Conservation (phyloP, 2,113 vertebrate species). For the Oreochromis aureus region DNA sequence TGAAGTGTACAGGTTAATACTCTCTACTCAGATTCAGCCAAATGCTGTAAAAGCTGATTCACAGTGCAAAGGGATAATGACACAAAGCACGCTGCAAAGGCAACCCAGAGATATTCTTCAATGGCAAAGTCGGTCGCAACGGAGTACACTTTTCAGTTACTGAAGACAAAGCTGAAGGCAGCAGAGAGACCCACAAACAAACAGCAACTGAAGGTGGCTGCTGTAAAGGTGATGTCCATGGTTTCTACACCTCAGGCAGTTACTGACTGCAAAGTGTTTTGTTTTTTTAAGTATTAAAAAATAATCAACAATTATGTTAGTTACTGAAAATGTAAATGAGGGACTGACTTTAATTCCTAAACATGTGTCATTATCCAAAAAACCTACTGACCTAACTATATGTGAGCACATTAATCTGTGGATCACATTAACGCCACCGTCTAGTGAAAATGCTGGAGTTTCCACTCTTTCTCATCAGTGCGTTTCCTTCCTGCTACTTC, state of each 20-base stretch:
- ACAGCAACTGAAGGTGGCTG: background rate
- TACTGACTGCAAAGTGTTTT: fast-evolving
- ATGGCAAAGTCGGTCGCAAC: background rate
- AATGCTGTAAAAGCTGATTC: background rate
- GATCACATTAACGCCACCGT: background rate
- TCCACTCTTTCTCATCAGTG: background rate
- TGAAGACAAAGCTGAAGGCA: background rate
- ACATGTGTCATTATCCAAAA: background rate
- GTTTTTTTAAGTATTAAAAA: background rate
- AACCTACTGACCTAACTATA: background rate
- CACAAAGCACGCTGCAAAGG: background rate
- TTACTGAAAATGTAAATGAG: background rate
- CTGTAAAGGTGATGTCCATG: background rate
- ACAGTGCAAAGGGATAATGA: background rate
- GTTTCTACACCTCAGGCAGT: background rate
- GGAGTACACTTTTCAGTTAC: background rate
- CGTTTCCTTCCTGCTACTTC: constrained; percentile 15
- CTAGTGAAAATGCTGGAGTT: background rate
- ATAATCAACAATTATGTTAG: background rate
- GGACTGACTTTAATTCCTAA: background rate
- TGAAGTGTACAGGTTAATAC: background rate
- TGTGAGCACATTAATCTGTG: background rate
- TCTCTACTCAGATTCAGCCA: background rate
- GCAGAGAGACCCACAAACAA: background rate
- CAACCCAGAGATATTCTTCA: background rate